A percentile compares a stretch with the other conserved stretches of the same genome.
These are phyloP conservation scores for Eumaeus atala DNA, from an alignment of 1,140 invertebrate species.

Conservation along the genomic window DNA sequence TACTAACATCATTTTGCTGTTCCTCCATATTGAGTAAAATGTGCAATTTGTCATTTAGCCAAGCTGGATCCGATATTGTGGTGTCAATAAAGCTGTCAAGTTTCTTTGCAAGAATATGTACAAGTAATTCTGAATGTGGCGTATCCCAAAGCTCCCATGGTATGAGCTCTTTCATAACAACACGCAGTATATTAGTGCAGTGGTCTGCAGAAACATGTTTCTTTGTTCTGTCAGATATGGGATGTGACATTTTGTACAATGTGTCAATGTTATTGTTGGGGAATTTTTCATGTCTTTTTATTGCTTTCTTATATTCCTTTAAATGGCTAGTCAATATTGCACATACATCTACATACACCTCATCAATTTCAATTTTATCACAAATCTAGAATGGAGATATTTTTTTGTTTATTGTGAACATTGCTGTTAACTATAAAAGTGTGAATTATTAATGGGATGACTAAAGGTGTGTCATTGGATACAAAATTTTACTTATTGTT, in stretches of 20 bases:
- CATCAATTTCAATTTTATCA: slow-evolving; percentile 63
- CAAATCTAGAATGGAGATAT: slow-evolving; percentile 44
- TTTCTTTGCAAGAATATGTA: slow-evolving; percentile 77
- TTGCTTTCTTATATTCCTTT: slow-evolving; percentile 74
- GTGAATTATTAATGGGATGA: no score
- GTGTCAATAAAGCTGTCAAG: slow-evolving; percentile 69
- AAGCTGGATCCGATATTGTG: slow-evolving; percentile 66
- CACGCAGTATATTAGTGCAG: slow-evolving; percentile 75
- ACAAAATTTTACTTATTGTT: no score
- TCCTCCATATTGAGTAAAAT: slow-evolving; percentile 29
- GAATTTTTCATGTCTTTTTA: slow-evolving; percentile 66
- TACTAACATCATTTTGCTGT: slow-evolving; percentile 17
- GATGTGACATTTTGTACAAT: slow-evolving; percentile 55
- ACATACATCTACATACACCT: slow-evolving; percentile 61
- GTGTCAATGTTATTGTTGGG: slow-evolving; percentile 39
- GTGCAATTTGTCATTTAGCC: slow-evolving; percentile 73
- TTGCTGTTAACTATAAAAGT: neutral
- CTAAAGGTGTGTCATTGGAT: no score
- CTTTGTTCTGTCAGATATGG: slow-evolving; percentile 57
- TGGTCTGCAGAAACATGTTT: slow-evolving; percentile 68
- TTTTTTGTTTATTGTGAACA: neutral
- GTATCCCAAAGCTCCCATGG: slow-evolving; percentile 81
- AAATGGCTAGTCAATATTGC: slow-evolving; percentile 72
- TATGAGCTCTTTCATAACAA: slow-evolving; percentile 77
- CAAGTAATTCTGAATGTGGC: slow-evolving; percentile 77